These are phyloP conservation scores for Cerastis rubricosa DNA, from an alignment of 2,888 invertebrate species.

Conservation along the genomic window DNA sequence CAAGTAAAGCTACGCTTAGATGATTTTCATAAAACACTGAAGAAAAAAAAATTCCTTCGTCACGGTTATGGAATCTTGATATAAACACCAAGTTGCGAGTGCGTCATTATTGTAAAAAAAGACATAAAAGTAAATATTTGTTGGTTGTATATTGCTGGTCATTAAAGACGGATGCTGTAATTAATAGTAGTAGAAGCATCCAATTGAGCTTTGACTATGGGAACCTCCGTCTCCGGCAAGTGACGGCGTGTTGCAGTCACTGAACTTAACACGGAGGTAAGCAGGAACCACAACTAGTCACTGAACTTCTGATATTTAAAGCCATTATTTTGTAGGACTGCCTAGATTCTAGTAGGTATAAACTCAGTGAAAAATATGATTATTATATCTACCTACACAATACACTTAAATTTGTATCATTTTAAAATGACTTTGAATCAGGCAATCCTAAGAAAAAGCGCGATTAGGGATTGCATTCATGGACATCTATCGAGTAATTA, in stretches of 20 bases:
- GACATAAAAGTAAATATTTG: not conserved
- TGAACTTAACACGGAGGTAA: not conserved
- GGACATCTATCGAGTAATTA: not conserved
- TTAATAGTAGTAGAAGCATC: not conserved
- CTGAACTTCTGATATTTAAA: not conserved
- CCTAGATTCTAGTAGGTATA: not conserved
- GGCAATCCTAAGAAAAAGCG: not conserved
- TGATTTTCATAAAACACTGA: slow-evolving; percentile 1
- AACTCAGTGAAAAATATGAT: too few species aligned
- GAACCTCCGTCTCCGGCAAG: not conserved
- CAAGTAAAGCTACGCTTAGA: not conserved
- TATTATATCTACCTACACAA: too few species aligned
- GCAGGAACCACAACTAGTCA: not conserved
- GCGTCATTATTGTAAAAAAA: slow-evolving; percentile 31
- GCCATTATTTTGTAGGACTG: not conserved
- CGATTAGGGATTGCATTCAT: too few species aligned
- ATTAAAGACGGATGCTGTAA: slow-evolving; percentile 3
- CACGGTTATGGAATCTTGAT: slow-evolving; percentile 7
- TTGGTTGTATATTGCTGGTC: slow-evolving; percentile 2
- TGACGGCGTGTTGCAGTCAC: not conserved
- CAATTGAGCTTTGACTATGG: not conserved
- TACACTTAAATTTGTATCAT: not conserved
- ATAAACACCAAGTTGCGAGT: not conserved
- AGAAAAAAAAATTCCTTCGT: slow-evolving; percentile 8
- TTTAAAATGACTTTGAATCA: not conserved